Percentiles rank a stretch among this genome's conserved stretches.
phyloP scores from a whole-genome alignment of 2,888 invertebrate genomes.

The Calliscelio sp. region DNA sequence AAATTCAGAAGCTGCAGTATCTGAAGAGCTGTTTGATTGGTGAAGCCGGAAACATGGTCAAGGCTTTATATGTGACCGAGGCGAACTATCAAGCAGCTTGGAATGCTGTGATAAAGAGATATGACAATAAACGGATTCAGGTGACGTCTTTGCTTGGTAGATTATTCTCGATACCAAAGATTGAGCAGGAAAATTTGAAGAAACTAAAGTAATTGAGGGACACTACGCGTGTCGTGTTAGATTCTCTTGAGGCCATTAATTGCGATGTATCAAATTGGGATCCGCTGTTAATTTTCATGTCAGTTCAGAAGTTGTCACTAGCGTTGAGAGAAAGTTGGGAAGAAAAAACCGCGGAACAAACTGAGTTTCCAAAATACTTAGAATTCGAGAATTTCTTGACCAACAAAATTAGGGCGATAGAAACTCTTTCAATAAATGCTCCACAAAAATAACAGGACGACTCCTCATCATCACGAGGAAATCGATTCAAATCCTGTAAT shows the following conservation, averaged over 20 bases:
- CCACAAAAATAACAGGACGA: neutral
- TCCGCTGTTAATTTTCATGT: neutral
- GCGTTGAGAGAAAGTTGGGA: neutral
- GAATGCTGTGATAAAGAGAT: neutral
- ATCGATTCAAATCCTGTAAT: too few relatives aligned
- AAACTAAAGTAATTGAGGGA: neutral
- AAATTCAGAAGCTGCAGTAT: neutral
- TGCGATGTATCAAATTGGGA: neutral
- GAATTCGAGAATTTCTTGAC: neutral
- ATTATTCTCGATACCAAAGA: neutral
- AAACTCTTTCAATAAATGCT: neutral
- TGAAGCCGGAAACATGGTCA: neutral
- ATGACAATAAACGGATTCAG: neutral
- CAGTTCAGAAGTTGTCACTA: neutral
- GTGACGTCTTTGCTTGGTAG: neutral
- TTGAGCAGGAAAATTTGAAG: neutral
- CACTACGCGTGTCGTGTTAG: neutral
- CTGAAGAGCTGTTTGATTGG: neutral
- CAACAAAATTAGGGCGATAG: neutral
- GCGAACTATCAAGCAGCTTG: neutral
- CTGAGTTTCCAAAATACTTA: neutral
- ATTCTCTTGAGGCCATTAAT: neutral
- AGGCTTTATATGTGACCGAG: neutral
- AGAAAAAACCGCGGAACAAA: neutral
- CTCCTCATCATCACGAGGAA: too few relatives aligned